Evolutionary conservation across 2,797 vertebrate genomes (phyloP), one percentile per base, ranked within the genome.

Genomic region (Thunnus albacares): DNA sequence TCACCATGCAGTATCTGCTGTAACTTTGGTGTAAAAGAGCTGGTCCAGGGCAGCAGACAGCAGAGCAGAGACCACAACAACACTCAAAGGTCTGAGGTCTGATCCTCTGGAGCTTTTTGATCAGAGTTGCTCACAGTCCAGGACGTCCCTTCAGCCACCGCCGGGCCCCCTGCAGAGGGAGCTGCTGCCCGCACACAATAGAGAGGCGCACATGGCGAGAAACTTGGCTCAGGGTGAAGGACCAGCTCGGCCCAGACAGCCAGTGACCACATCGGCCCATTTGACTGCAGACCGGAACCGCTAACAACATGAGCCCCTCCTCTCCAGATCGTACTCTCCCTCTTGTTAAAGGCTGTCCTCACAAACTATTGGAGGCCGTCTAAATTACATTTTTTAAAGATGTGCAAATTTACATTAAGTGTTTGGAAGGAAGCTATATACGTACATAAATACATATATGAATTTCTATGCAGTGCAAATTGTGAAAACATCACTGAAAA

Each of bases 111-210:
- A 81, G 17, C 26, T 6, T 56, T 53, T 22, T n/a, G 43, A 38
- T 72, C 77, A 61, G 68, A 59, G 30, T 55, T 13, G 26, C 9
- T 62, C 14, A 13, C 38, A 41, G 71, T 51, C 38, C 2, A 12
- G 83, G 75, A 72, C 78, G 47, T 76, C 85, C 82, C 76, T 71
- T 83, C 28, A 86, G 64, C 60, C 26, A 53, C 52, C 38, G 68
- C 69, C 49, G 66, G 77, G 77, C 77, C 84, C 90, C 88, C 84
- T 78, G 75, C 85, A 85, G 81, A 87, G 84, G 77, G 76, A 84
- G 77, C 86, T 72, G 83, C 88, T 52, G 57, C 77, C 60, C 30
- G 9, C 58, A 71, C 52, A 82, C 77, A 88, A 90, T 66, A 68
- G 79, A 81, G 56, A 61, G 59, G 66, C 58, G 5, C 63, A 85